Base-by-base conservation (phyloP, 1,140 invertebrate species). In the Coenobita brevimanus region DNA sequence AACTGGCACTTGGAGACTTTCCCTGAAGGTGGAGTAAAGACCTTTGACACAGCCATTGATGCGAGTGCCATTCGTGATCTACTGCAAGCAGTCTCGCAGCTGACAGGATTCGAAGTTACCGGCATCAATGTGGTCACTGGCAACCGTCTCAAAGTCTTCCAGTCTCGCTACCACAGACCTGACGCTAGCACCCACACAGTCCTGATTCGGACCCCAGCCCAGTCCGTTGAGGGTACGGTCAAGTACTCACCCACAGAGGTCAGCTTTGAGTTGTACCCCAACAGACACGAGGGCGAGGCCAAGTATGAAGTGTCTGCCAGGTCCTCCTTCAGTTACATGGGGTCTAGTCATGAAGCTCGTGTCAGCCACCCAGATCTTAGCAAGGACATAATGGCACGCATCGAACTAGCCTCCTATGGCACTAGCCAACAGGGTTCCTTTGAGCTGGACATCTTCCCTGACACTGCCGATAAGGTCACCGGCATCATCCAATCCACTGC, bases 371-470 rank as follows among this genome's bases (percentile, higher is more conserved):
- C 46, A 50, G 17, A 17, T 50, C 17, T 50, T 17, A 50, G 17
- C 46, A 50, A 50, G 6, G 46, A 50, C 17, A 50, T 50, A 17
- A 50, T 8, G 69, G 76, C 41, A 6, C 38, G n/a, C 30, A 43
- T 71, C 69, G 38, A 86, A 38, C n/a, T 21, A 8, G 8, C 38
- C 30, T 27, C 8, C 21, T 27, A 6, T 50, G 84, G 73, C 43
- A 41, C 13, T 3, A 57, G 33, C 21, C 0, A 43, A 24, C 36
- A 27, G 15, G 84, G 84, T 36, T 36, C 75, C 15, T 41, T 86
- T 69, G 60, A 86, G 43, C 41, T 86, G 30, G 84, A 86, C 41
- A 54, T 86, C 73, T 86, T 86, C 75, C 84, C 62, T 0, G 60
- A 67, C 27, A 50, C 60, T 50, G 76, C 27, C 10, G 64, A 86